Percentiles rank a stretch among this genome's conserved stretches.
Conservation (phyloP, 2,888 invertebrate species). For the Cephus spinipes region DNA sequence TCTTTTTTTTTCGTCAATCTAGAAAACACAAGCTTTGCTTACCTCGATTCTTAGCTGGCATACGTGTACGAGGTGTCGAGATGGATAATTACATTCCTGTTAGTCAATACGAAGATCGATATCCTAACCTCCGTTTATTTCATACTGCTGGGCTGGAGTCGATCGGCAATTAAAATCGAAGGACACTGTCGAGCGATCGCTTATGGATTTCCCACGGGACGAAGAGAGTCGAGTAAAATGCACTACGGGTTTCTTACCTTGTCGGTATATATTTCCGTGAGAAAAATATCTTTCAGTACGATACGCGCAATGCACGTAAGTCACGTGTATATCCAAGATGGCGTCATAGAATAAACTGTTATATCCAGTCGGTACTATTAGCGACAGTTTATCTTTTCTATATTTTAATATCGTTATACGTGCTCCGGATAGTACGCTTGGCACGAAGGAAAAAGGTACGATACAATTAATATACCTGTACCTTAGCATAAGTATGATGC, state of each 20-base stretch:
- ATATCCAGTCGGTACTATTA: background rate
- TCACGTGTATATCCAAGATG: background rate
- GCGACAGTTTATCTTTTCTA: background rate
- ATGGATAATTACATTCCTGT: background rate
- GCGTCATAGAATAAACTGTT: background rate
- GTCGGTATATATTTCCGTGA: background rate
- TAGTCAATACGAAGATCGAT: background rate
- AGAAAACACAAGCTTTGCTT: background rate
- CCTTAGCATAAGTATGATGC: background rate
- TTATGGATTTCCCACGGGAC: background rate
- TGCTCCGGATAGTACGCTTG: background rate
- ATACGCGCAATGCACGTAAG: background rate
- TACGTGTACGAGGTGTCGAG: background rate
- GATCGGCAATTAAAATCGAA: background rate
- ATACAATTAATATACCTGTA: background rate
- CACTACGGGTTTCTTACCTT: background rate
- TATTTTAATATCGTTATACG: background rate
- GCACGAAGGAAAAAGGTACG: background rate
- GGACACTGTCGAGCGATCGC: background rate
- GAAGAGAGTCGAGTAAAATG: background rate
- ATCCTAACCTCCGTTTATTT: background rate
- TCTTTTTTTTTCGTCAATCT: background rate
- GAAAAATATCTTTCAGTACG: background rate
- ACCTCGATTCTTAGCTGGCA: too few relatives aligned
- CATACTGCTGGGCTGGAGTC: background rate